Percentiles rank a stretch among this genome's conserved stretches.
Evolutionary conservation across 2,888 invertebrate genomes (phyloP).

Genomic region (Lapara coniferarum): DNA sequence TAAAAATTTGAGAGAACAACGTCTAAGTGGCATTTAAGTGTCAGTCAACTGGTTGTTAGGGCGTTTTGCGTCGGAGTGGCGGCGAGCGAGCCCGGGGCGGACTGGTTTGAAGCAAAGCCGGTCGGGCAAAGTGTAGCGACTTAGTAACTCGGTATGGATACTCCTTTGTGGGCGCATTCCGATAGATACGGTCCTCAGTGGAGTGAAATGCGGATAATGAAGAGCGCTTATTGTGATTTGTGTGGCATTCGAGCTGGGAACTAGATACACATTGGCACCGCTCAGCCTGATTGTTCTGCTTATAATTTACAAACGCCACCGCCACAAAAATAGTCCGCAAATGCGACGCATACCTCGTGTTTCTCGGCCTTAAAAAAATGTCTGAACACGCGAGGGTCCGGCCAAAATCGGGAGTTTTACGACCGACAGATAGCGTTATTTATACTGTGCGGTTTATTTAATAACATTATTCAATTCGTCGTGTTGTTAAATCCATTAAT

Average conservation of each 20-base stretch:
- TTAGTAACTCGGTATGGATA: constrained; percentile 70
- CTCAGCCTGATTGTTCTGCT: constrained; percentile 31
- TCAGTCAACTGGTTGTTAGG: constrained; percentile 79
- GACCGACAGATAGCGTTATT: constrained; percentile 66
- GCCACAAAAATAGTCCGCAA: not conserved
- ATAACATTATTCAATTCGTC: constrained; percentile 69
- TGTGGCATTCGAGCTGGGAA: constrained; percentile 65
- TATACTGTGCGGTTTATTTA: constrained; percentile 68
- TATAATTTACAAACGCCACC: constrained; percentile 28
- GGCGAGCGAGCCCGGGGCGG: constrained; percentile 51
- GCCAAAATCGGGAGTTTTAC: constrained; percentile 68
- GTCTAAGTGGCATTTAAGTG: constrained; percentile 79
- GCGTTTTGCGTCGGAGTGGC: constrained; percentile 52
- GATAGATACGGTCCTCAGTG: constrained; percentile 70
- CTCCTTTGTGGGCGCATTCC: constrained; percentile 80
- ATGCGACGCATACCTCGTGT: constrained; percentile 21
- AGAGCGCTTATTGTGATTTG: constrained; percentile 80
- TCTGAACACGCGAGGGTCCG: constrained; percentile 50
- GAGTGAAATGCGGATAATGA: constrained; percentile 80
- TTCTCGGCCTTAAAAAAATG: constrained; percentile 43
- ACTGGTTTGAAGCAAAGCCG: constrained; percentile 72
- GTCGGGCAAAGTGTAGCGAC: constrained; percentile 77
- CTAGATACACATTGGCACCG: constrained; percentile 53
- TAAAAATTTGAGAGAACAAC: constrained; percentile 78
- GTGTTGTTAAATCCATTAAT: constrained; percentile 67